Percentiles rank a stretch among this genome's conserved stretches.
These are phyloP conservation scores for Baronia brevicornis DNA, from an alignment of 2,888 invertebrate species.

Conservation along the genomic window DNA sequence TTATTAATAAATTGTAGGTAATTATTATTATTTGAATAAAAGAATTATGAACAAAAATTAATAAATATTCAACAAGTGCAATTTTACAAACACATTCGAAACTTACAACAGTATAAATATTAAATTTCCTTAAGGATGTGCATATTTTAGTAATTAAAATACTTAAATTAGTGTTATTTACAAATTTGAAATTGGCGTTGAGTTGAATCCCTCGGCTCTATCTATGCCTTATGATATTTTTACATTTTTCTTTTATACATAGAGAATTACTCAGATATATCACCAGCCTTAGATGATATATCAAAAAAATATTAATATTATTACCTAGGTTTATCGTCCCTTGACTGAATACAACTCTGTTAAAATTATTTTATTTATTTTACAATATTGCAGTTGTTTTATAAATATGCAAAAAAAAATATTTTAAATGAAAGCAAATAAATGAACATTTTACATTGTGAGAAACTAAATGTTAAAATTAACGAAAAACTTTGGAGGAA, in stretches of 20 bases:
- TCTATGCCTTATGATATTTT: constrained; percentile 42
- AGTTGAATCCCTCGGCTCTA: constrained; percentile 58
- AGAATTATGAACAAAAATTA: too few relatives aligned
- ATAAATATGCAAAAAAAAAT: constrained; percentile 11
- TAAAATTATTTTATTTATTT: constrained; percentile 16
- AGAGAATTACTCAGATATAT: constrained; percentile 51
- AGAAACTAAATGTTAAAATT: too few relatives aligned
- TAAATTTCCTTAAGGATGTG: background rate
- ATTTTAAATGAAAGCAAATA: constrained; percentile 7
- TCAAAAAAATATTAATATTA: constrained; percentile 26
- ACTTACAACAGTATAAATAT: too few relatives aligned
- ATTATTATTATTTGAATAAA: too few relatives aligned
- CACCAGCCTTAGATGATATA: constrained; percentile 61
- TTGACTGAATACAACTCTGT: constrained; percentile 33
- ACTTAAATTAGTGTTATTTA: background rate
- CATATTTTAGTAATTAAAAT: background rate
- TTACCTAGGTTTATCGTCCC: constrained; percentile 22
- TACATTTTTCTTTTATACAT: constrained; percentile 31
- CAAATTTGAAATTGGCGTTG: constrained; percentile 30
- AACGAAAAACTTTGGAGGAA: too few relatives aligned
- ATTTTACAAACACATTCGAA: too few relatives aligned
- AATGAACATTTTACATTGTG: too few relatives aligned
- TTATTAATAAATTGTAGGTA: too few relatives aligned
- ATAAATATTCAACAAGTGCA: too few relatives aligned
- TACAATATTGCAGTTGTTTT: constrained; percentile 5